phyloP scores from a whole-genome alignment of 1,140 invertebrate genomes.

The Aphidius gifuensis region DNA sequence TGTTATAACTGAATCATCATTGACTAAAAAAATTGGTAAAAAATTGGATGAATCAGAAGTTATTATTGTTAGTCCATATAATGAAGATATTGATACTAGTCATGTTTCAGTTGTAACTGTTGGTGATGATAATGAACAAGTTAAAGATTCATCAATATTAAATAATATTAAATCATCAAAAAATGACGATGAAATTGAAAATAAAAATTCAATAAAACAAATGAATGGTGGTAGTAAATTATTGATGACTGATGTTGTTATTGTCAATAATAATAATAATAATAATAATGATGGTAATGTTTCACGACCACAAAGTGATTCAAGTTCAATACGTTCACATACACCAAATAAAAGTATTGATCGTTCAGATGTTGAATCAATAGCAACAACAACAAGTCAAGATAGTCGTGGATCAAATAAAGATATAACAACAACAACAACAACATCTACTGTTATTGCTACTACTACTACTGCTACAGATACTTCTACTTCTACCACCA shows the following conservation, averaged over 20 bases:
- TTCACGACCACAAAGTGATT: slow-evolving; percentile 57
- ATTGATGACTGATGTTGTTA: slow-evolving; percentile 6
- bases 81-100: slow-evolving; percentile 66
- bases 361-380: slow-evolving; percentile 76
- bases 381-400: slow-evolving; percentile 76
- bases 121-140: slow-evolving; percentile 71
- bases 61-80: slow-evolving; percentile 65
- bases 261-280: too few species aligned
- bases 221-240: slow-evolving; percentile 48
- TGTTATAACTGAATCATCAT: slow-evolving; percentile 41
- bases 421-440: slow-evolving; percentile 38
- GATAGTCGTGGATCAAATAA: slow-evolving; percentile 70
- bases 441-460: too few species aligned
- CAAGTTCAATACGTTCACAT: slow-evolving; percentile 57
- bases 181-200: slow-evolving; percentile 39
- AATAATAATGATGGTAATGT: slow-evolving; percentile 26
- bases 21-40: slow-evolving; percentile 49
- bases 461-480: too few species aligned
- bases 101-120: slow-evolving; percentile 88
- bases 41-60: slow-evolving; percentile 81
- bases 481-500: slow-evolving; percentile 14
- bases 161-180: neutral
- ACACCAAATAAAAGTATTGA: slow-evolving; percentile 56
- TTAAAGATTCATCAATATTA: slow-evolving; percentile 63
- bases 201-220: slow-evolving; percentile 40